Evolutionary conservation across 2,113 vertebrate genomes (phyloP).

Genomic region (Scartelaos histophorus): DNA sequence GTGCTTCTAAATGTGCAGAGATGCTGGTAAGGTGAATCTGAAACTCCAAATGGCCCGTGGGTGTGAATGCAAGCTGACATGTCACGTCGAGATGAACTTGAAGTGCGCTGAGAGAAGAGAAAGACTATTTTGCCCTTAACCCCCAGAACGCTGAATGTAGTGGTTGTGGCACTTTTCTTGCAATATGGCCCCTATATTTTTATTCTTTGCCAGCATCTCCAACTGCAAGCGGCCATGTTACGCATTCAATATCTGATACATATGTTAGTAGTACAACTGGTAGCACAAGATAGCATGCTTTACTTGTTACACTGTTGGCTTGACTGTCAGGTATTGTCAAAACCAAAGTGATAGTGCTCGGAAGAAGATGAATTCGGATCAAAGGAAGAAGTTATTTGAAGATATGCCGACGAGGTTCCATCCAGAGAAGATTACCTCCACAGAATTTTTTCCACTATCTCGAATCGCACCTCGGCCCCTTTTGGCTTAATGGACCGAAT

Average conservation of each 20-base stretch:
- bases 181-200: not conserved
- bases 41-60: constrained; percentile 29
- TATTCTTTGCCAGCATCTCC: not conserved
- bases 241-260: not conserved
- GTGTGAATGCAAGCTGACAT: constrained; percentile 34
- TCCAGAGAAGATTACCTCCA: constrained; percentile 40
- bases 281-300: constrained; percentile 4
- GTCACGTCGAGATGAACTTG: constrained; percentile 14
- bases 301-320: constrained; percentile 11
- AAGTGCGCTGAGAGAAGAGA: not conserved
- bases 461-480: constrained; percentile 45
- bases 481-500: constrained; percentile 48
- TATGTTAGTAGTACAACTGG: constrained; percentile 5
- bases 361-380: constrained; percentile 35
- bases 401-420: constrained; percentile 13
- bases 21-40: constrained; percentile 16
- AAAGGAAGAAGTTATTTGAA: constrained; percentile 29
- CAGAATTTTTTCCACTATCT: constrained; percentile 42
- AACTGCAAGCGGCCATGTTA: not conserved
- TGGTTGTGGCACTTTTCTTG: not conserved
- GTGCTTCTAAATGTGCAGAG: constrained; percentile 16
- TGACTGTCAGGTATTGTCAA: constrained; percentile 7
- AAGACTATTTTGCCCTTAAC: constrained; percentile 7
- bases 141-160: not conserved
- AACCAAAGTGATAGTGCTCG: constrained; percentile 5